phyloP scores from a whole-genome alignment of 2,797 vertebrate species.

The Rhynchonycteris naso region DNA sequence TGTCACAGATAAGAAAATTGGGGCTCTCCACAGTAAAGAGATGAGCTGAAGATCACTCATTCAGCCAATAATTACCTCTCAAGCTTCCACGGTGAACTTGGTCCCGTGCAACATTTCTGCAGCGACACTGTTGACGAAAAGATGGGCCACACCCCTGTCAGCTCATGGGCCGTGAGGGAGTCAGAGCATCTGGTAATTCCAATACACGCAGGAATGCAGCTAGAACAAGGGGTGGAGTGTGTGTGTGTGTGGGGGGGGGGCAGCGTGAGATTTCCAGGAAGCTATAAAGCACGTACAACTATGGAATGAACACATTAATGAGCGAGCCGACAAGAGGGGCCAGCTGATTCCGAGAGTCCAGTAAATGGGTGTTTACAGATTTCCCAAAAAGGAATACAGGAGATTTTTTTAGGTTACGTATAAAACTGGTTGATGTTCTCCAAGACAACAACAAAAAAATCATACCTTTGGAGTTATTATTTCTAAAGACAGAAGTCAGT shows the following conservation, averaged over 20 bases:
- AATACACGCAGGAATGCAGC: accelerated
- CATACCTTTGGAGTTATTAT: neutral
- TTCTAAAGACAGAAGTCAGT: neutral
- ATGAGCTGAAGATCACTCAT: neutral
- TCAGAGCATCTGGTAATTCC: neutral
- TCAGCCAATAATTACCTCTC: neutral
- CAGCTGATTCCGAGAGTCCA: neutral
- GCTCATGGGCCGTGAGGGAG: neutral
- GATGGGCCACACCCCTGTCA: neutral
- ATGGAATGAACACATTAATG: neutral
- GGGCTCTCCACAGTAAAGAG: neutral
- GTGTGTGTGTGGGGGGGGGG: neutral
- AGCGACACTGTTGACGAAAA: neutral
- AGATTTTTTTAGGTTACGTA: neutral
- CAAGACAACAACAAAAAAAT: neutral
- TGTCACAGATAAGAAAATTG: neutral
- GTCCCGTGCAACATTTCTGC: slow-evolving; percentile 10
- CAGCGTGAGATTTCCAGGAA: neutral
- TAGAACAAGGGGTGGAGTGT: too few relatives aligned
- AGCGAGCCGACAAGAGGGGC: neutral
- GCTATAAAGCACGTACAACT: neutral
- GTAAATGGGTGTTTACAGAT: neutral
- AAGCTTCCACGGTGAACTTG: neutral
- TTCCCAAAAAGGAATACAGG: neutral
- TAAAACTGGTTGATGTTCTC: neutral